phyloP scores from a whole-genome alignment of 2,888 invertebrate genomes.

The Stictocephala bisonia region DNA sequence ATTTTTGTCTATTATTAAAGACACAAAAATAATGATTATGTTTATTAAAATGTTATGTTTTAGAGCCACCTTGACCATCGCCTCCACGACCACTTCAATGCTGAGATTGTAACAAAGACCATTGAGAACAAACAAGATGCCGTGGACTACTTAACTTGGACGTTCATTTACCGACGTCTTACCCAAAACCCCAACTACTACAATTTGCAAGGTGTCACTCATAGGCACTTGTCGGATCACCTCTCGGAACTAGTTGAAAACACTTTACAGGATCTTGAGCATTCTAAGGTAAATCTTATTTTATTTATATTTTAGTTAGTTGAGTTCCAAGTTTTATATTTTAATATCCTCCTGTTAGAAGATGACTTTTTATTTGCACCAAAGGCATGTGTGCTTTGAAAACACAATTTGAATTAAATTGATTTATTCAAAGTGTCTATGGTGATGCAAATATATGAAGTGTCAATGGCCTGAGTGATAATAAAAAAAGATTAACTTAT shows the following conservation, averaged over 20 bases:
- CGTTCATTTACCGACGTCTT: conserved; percentile 94
- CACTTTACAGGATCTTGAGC: conserved; percentile 93
- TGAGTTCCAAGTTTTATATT: too few relatives aligned
- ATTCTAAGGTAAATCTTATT: conserved; percentile 77
- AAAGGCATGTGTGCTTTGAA: too few relatives aligned
- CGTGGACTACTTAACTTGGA: conserved; percentile 99
- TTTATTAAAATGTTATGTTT: conserved; percentile 49
- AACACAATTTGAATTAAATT: too few relatives aligned
- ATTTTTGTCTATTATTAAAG: too few relatives aligned
- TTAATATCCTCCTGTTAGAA: too few relatives aligned
- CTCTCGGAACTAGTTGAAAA: conserved; percentile 97
- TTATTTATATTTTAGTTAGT: conserved; percentile 22
- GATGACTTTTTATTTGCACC: too few relatives aligned
- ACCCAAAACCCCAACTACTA: conserved; percentile 99
- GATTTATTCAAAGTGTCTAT: too few relatives aligned
- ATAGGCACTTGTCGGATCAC: conserved; percentile 97
- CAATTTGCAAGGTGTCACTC: conserved; percentile 96
- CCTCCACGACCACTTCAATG: conserved; percentile 99
- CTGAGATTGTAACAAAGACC: conserved; percentile 99
- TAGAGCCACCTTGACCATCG: conserved; percentile 96
- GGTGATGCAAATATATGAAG: too few relatives aligned
- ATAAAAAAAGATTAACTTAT: too few relatives aligned
- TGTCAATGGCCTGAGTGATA: too few relatives aligned
- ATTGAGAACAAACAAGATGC: conserved; percentile 99
- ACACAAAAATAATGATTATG: too few relatives aligned